These are phyloP conservation scores for Halcyon senegalensis DNA, from an alignment of 2,113 vertebrate genomes.

Conservation along the genomic window DNA sequence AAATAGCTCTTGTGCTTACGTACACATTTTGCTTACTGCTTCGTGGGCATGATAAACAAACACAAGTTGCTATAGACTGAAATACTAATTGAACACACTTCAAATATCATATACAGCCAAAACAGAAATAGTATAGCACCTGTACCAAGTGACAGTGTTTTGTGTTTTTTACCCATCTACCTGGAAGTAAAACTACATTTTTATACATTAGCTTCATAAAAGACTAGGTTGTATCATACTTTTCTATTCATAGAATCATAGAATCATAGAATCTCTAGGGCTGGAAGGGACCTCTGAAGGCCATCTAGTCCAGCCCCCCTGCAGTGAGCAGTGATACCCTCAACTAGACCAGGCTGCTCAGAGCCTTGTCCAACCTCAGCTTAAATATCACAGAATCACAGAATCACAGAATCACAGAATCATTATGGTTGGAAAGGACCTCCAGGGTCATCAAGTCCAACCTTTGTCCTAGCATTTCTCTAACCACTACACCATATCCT, in stretches of 20 bases:
- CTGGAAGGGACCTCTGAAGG: too few species aligned
- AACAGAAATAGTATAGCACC: background rate
- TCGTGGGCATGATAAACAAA: background rate
- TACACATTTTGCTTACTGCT: background rate
- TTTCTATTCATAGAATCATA: background rate
- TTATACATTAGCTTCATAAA: background rate
- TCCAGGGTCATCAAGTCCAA: too few species aligned
- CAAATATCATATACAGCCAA: background rate
- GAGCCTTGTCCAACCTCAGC: too few species aligned
- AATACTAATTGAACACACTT: background rate
- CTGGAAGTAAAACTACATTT: background rate
- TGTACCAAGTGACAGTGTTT: background rate
- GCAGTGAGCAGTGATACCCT: too few species aligned
- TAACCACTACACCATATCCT: too few species aligned
- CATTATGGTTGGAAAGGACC: too few species aligned
- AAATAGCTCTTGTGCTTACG: background rate
- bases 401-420: too few species aligned
- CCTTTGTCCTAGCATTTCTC: too few species aligned
- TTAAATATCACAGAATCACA: too few species aligned
- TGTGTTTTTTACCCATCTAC: background rate
- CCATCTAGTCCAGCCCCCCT: too few species aligned
- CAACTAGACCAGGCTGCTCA: too few species aligned
- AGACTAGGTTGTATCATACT: rapidly evolving
- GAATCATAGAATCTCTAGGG: too few species aligned
- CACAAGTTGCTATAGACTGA: background rate